Conservation (phyloP, 2,888 invertebrate genomes). For the Apantesis nais region DNA sequence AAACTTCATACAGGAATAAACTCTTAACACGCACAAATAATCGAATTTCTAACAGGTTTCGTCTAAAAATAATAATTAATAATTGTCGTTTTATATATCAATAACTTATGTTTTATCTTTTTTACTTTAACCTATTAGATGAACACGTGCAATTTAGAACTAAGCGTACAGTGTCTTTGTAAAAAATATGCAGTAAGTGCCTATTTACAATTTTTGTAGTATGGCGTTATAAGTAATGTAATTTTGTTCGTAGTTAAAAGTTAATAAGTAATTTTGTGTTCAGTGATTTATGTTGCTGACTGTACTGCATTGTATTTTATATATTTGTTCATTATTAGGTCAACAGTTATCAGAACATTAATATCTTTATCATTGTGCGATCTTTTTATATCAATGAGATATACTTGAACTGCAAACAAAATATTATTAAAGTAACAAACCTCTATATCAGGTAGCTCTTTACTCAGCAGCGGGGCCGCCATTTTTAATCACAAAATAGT, state of each 20-base stretch:
- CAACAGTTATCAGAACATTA: background rate
- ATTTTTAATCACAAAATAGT: slow-evolving; percentile 53
- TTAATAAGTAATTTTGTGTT: too few relatives aligned
- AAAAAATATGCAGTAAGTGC: too few relatives aligned
- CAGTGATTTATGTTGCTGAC: background rate
- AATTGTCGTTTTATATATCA: background rate
- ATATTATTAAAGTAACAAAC: slow-evolving; percentile 77
- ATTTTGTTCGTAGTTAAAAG: too few relatives aligned
- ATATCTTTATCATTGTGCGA: background rate
- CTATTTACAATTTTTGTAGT: too few relatives aligned
- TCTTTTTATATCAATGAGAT: background rate
- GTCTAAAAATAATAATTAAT: background rate
- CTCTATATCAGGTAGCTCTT: slow-evolving; percentile 93
- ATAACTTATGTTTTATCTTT: background rate
- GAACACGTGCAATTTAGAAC: background rate
- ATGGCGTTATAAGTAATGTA: too few relatives aligned
- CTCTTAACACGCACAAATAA: background rate
- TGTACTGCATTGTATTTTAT: background rate
- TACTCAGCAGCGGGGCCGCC: slow-evolving; percentile 87
- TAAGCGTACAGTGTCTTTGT: too few relatives aligned
- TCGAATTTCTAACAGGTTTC: background rate
- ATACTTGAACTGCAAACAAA: slow-evolving; percentile 13
- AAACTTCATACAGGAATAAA: background rate
- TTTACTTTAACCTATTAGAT: background rate
- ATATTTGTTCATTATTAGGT: slow-evolving; percentile 2